Evolutionary conservation across 2,113 vertebrate genomes (phyloP).

Genomic region (Chitala chitala): DNA sequence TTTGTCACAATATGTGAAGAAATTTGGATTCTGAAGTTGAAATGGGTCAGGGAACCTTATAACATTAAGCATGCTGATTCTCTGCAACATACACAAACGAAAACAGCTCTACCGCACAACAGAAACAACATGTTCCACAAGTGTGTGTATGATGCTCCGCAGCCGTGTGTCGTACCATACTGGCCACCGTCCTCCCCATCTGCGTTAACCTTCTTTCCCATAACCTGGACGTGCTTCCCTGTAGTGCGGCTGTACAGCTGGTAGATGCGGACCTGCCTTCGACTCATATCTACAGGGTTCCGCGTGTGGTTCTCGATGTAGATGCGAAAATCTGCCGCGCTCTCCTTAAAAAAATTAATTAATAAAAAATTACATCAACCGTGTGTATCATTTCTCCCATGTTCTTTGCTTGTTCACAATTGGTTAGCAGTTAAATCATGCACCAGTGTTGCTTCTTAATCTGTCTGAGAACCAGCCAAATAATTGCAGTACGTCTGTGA

Average conservation of each 20-base stretch:
- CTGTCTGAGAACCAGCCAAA: background rate
- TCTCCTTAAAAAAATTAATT: slow-evolving; percentile 71
- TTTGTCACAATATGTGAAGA: no score
- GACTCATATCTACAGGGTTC: slow-evolving; percentile 70
- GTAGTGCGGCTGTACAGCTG: slow-evolving; percentile 74
- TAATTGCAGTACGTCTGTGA: background rate
- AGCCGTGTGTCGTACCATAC: slow-evolving; percentile 64
- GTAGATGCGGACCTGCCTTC: slow-evolving; percentile 67
- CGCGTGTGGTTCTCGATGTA: slow-evolving; percentile 73
- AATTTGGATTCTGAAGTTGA: no score
- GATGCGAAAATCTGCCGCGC: slow-evolving; percentile 62
- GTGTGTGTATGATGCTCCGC: background rate
- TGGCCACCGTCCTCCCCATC: slow-evolving; percentile 71
- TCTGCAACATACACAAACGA: no score
- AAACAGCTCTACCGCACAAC: no score
- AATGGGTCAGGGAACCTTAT: no score
- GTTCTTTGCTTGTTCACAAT: background rate
- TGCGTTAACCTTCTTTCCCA: slow-evolving; percentile 65
- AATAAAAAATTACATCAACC: background rate
- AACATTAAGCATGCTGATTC: no score
- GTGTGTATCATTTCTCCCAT: background rate
- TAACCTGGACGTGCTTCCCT: slow-evolving; percentile 69
- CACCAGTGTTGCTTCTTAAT: no score
- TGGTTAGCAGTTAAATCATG: background rate
- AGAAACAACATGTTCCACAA: no score